Percentiles rank a stretch among this genome's conserved stretches.
Evolutionary conservation across 2,888 invertebrate genomes (phyloP).

Genomic region (Metalampra italica): DNA sequence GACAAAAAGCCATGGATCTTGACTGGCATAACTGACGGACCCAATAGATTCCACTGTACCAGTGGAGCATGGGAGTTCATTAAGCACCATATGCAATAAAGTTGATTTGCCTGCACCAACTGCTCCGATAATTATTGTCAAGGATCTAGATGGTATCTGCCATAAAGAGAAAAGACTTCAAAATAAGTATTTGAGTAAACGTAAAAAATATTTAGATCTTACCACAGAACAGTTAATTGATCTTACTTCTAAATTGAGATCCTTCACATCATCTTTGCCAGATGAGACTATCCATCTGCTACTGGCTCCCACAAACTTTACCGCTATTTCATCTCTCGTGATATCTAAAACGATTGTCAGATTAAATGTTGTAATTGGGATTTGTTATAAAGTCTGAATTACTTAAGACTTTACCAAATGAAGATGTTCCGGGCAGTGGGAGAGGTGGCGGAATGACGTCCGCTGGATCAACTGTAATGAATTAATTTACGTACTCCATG

Average conservation of each 20-base stretch:
- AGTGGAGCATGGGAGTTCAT: conserved; percentile 83
- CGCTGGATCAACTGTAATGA: conserved; percentile 29
- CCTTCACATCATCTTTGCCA: conserved; percentile 57
- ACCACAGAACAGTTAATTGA: no score
- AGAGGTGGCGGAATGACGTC: conserved; percentile 5
- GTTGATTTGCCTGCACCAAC: conserved; percentile 81
- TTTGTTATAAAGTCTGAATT: no score
- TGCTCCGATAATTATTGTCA: conserved; percentile 81
- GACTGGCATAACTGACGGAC: conserved; percentile 85
- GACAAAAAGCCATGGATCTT: conserved; percentile 90
- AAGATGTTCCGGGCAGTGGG: conserved; percentile 13
- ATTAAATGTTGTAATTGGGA: no score
- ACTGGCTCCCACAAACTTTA: conserved; percentile 61
- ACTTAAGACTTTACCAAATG: no score
- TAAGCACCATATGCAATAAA: conserved; percentile 82
- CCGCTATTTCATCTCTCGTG: conserved; percentile 28
- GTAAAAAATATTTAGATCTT: conserved; percentile 8
- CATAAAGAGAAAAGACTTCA: not conserved
- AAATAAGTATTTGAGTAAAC: not conserved
- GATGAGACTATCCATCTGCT: conserved; percentile 72
- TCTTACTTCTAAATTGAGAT: conserved; percentile 66
- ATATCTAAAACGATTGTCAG: conserved; percentile 14
- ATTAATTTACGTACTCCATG: no score
- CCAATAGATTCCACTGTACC: conserved; percentile 82
- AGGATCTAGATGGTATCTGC: conserved; percentile 49